Percentiles rank a stretch among this genome's conserved stretches.
These are phyloP conservation scores for Staurois parvus DNA, from an alignment of 2,797 vertebrate genomes.

Conservation along the genomic window DNA sequence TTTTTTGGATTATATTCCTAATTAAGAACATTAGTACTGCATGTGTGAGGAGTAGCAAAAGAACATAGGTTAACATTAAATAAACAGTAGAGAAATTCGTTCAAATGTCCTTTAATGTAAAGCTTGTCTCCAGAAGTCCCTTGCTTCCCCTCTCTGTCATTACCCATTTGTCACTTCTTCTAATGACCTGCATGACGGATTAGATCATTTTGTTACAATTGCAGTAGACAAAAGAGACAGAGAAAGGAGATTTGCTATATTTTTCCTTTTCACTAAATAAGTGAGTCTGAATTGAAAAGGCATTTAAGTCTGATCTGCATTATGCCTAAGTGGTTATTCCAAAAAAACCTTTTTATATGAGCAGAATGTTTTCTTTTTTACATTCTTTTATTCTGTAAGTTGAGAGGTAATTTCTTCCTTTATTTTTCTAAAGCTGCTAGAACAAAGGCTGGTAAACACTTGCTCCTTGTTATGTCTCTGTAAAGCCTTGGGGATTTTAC, in stretches of 20 bases:
- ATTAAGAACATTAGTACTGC: not conserved
- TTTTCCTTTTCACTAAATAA: constrained; percentile 54
- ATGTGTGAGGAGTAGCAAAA: not conserved
- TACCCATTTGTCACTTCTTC: constrained; percentile 54
- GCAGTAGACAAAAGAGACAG: constrained; percentile 56
- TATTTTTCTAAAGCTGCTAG: constrained; percentile 55
- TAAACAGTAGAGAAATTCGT: constrained; percentile 29
- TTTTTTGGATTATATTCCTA: not conserved
- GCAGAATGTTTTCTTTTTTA: constrained; percentile 46
- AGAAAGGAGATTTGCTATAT: constrained; percentile 37
- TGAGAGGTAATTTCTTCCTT: constrained; percentile 57
- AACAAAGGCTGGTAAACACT: constrained; percentile 58
- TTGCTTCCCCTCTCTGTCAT: constrained; percentile 39
- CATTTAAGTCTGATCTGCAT: constrained; percentile 58
- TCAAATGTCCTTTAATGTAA: constrained; percentile 18
- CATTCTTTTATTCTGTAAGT: constrained; percentile 50
- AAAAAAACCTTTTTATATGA: constrained; percentile 52
- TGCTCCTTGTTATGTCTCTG: constrained; percentile 58
- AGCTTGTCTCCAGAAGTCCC: constrained; percentile 37
- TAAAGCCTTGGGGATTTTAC: constrained; percentile 59
- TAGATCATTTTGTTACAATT: constrained; percentile 63
- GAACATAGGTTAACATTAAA: not conserved
- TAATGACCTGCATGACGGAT: constrained; percentile 60
- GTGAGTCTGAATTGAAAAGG: constrained; percentile 58
- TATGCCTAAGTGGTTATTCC: constrained; percentile 59